Conservation (phyloP, 2,113 vertebrate species). For the Dipodomys spectabilis region DNA sequence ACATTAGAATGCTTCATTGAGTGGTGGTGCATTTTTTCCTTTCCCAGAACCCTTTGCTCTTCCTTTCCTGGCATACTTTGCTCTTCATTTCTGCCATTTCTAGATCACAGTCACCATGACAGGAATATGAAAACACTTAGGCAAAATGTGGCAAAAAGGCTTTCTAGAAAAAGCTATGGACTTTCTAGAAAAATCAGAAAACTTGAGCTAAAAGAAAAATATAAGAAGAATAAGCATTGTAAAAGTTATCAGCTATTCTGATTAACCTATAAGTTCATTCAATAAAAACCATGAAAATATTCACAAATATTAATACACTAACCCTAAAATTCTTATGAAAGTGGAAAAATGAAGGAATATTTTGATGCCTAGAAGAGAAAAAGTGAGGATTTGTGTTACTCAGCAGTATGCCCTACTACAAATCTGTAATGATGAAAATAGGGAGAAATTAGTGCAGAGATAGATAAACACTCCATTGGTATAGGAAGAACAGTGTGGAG, state of each 20-base stretch:
- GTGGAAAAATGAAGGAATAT: background rate
- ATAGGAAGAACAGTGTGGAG: background rate
- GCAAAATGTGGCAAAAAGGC: conserved; percentile 2
- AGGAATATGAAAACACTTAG: background rate
- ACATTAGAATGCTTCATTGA: background rate
- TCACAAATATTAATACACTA: background rate
- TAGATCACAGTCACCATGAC: background rate
- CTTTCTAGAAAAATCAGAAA: conserved; percentile 16
- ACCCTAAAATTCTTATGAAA: conserved; percentile 20
- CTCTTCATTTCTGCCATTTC: background rate
- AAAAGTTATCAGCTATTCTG: background rate
- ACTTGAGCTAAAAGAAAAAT: background rate
- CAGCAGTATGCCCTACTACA: background rate
- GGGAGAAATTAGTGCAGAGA: background rate
- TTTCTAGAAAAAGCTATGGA: background rate
- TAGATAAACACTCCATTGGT: background rate
- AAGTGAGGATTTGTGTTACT: background rate
- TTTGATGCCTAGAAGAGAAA: background rate
- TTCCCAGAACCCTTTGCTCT: background rate
- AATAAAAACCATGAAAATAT: conserved; percentile 20
- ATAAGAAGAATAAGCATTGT: background rate
- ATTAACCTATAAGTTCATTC: background rate
- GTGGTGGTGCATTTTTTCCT: background rate
- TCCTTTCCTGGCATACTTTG: background rate
- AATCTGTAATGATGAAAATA: background rate